Evolutionary conservation across 2,888 invertebrate genomes (phyloP).

Genomic region (Pterostichus madidus): DNA sequence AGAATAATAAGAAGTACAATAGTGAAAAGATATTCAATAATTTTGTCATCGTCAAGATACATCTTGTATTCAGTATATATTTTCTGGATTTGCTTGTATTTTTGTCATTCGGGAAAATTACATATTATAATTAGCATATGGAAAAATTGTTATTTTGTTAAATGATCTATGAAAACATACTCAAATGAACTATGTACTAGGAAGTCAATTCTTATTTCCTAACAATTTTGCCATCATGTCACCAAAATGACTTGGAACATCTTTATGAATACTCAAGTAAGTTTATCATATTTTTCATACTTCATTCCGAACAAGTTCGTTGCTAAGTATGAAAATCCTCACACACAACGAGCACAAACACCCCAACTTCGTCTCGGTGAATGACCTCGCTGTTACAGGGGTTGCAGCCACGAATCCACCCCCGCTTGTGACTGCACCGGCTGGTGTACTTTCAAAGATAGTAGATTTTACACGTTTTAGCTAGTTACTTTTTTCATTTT

Average conservation of each 20-base stretch:
- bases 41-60: too few species aligned
- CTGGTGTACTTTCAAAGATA: too few species aligned
- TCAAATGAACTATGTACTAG: neutral
- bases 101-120: too few species aligned
- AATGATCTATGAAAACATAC: neutral
- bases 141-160: too few species aligned
- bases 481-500: too few species aligned
- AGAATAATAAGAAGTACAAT: too few species aligned
- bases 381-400: neutral
- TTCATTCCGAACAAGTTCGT: slow-evolving; percentile 4
- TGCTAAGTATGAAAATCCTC: neutral
- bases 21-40: too few species aligned
- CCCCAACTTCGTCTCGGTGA: slow-evolving; percentile 4
- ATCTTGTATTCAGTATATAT: too few species aligned
- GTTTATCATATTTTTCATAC: slow-evolving; percentile 36
- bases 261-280: slow-evolving; percentile 36
- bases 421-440: too few species aligned
- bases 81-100: too few species aligned
- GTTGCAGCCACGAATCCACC: neutral
- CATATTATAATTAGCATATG: too few species aligned
- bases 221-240: neutral
- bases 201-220: neutral
- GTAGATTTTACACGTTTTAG: too few species aligned
- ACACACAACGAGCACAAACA: neutral
- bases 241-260: slow-evolving; percentile 20